A percentile compares a stretch with the other conserved stretches of the same genome.
Evolutionary conservation across 2,888 invertebrate genomes (phyloP).

Genomic region (Chymomyza caudatula): DNA sequence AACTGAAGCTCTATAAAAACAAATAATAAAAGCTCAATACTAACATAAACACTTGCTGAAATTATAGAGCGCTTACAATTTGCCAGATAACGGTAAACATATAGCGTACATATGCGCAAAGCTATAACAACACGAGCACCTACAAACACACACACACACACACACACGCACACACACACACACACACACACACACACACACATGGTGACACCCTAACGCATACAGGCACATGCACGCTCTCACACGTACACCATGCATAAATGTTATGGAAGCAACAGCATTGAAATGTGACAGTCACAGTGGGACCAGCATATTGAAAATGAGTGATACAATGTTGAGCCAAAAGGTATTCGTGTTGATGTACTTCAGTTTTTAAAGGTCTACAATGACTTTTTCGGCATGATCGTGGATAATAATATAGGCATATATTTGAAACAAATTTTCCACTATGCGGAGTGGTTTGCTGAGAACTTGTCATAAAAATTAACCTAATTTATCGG

Average conservation of each 20-base stretch:
- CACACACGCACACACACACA: not conserved
- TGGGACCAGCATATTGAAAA: not conserved
- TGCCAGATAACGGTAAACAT: slow-evolving; percentile 56
- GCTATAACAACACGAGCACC: slow-evolving; percentile 19
- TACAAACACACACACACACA: slow-evolving; percentile 46
- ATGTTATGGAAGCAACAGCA: not conserved
- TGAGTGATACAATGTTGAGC: not conserved
- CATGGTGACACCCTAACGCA: slow-evolving; percentile 29
- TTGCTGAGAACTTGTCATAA: too few relatives aligned
- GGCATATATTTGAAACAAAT: too few relatives aligned
- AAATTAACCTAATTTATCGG: too few relatives aligned
- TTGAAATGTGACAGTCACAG: slow-evolving; percentile 36
- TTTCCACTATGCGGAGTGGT: too few relatives aligned
- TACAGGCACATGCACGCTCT: not conserved
- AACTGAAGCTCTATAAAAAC: slow-evolving; percentile 44
- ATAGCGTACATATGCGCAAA: slow-evolving; percentile 43
- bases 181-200: slow-evolving; percentile 36
- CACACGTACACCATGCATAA: not conserved
- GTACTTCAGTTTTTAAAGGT: too few relatives aligned
- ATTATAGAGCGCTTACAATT: slow-evolving; percentile 58
- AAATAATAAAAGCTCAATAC: slow-evolving; percentile 50
- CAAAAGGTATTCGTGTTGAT: too few relatives aligned
- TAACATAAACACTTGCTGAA: slow-evolving; percentile 58
- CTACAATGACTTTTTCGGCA: too few relatives aligned
- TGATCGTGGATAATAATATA: too few relatives aligned